These are phyloP conservation scores for Maylandia zebra DNA, from an alignment of 2,113 vertebrate genomes.

Conservation along the genomic window DNA sequence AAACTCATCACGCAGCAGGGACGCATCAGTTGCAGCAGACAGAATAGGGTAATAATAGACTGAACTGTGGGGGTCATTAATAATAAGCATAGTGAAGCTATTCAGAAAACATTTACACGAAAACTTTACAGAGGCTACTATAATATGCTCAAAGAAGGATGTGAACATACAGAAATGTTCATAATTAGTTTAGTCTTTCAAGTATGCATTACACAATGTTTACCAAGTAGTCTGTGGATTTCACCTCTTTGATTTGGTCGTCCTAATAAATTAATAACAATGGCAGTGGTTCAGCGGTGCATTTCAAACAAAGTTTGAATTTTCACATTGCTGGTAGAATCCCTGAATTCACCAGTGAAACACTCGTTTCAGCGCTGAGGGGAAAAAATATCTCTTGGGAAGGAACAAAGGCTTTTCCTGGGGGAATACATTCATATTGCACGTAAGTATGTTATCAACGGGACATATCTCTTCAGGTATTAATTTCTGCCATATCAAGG, in stretches of 20 bases:
- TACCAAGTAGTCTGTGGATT: not conserved
- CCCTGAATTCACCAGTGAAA: not conserved
- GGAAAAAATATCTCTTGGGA: not conserved
- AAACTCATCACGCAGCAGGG: not conserved
- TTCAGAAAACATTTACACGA: not conserved
- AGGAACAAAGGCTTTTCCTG: constrained; percentile 17
- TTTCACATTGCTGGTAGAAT: not conserved
- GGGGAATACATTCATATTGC: constrained; percentile 27
- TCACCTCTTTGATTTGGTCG: not conserved
- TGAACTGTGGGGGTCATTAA: not conserved
- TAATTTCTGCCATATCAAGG: constrained; percentile 48
- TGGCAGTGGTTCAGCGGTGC: not conserved
- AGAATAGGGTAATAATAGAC: not conserved
- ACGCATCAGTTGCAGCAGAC: not conserved
- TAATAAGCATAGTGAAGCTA: not conserved
- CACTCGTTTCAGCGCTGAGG: not conserved
- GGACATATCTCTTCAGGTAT: constrained; percentile 55
- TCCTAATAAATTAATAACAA: not conserved
- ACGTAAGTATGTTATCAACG: constrained; percentile 33
- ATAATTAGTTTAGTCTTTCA: not conserved
- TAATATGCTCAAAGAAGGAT: not conserved
- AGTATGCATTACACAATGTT: not conserved
- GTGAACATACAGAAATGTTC: not conserved
- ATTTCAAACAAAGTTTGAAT: not conserved
- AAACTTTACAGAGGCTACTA: not conserved